These are phyloP conservation scores for Amphipoea oculea DNA, from an alignment of 2,888 invertebrate species.

Conservation along the genomic window DNA sequence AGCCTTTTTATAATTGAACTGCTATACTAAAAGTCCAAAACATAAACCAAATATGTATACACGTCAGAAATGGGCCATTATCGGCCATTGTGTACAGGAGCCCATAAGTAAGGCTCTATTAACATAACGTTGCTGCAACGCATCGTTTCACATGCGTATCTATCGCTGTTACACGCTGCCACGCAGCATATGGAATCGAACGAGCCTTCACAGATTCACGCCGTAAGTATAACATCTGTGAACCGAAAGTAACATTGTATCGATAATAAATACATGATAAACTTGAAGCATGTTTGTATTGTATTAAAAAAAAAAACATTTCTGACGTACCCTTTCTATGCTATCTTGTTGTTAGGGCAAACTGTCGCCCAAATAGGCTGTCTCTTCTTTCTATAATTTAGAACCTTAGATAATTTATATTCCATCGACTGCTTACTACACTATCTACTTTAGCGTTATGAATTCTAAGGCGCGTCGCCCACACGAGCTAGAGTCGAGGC, in stretches of 20 bases:
- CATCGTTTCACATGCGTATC: slow-evolving; percentile 94
- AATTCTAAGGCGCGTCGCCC: too few relatives aligned
- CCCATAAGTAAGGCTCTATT: slow-evolving; percentile 15
- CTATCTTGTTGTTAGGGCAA: slow-evolving; percentile 38
- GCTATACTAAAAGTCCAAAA: neutral
- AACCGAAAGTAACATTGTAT: slow-evolving; percentile 32
- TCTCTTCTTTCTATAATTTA: slow-evolving; percentile 21
- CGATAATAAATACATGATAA: slow-evolving; percentile 11
- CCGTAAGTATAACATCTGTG: slow-evolving; percentile 64
- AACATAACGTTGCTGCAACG: slow-evolving; percentile 90
- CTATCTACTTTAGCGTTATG: neutral
- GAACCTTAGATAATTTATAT: neutral
- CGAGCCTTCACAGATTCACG: slow-evolving; percentile 79
- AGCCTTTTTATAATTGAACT: slow-evolving; percentile 1
- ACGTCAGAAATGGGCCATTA: slow-evolving; percentile 51
- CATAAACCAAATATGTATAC: neutral
- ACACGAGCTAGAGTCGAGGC: too few relatives aligned
- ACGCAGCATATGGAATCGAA: slow-evolving; percentile 92
- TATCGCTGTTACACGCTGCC: slow-evolving; percentile 90
- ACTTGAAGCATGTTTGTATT: slow-evolving; percentile 49
- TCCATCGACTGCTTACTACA: neutral
- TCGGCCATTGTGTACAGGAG: slow-evolving; percentile 46
- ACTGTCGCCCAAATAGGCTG: slow-evolving; percentile 49
- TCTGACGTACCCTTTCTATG: slow-evolving; percentile 31
- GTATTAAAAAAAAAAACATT: slow-evolving; percentile 22